Evolutionary conservation across 2,888 invertebrate species (phyloP), one percentile per base, ranked within the genome.

Genomic region (Crepidodera aurea): DNA sequence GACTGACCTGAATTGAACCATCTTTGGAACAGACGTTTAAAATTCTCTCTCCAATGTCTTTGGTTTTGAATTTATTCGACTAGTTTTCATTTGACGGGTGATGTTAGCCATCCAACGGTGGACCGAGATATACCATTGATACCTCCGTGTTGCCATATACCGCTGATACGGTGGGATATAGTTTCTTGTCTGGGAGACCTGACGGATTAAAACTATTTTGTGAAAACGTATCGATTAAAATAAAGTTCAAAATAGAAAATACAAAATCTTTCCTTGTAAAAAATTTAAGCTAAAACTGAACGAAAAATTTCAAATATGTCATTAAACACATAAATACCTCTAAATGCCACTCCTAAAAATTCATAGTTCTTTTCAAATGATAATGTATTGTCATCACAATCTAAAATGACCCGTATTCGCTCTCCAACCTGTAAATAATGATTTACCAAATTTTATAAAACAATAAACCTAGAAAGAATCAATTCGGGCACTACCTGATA

Each of bases 131-230:
- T 40, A 98, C 95, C 97, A 99, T 98, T 32, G 98, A 96, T 37
- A 99, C 96, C 86, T 99, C 98, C 48, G 98, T 98, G 80, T 99
- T 98, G 64, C 98, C 98, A 84, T 98, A 99, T 8, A 99, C 98
- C 63, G 98, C 98, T 50, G 98, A 97, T 54, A 98, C 94, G 64
- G 98, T 93, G 64, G 98, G 98, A 82, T 91, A 99, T 55, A 98
- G 85, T 81, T 90, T 91, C 79, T 94, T 95, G 78, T 93, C 92
- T 58, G 98, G 97, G 80, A 98, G 87, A 73, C 94, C 93, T 93
- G 80, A 58, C 6, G 16, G 12, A 84, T 78, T 60, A 27, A 48
- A 62, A 46, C n/a, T n/a, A n/a, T n/a, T n/a, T n/a, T n/a, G n/a
- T n/a, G n/a, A n/a, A n/a, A n/a, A n/a, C n/a, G n/a, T n/a, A n/a